A percentile compares a stretch with the other conserved stretches of the same genome.
These are phyloP conservation scores for Thysanoteuthis rhombus DNA, from an alignment of 2,888 invertebrate genomes.

Conservation along the genomic window DNA sequence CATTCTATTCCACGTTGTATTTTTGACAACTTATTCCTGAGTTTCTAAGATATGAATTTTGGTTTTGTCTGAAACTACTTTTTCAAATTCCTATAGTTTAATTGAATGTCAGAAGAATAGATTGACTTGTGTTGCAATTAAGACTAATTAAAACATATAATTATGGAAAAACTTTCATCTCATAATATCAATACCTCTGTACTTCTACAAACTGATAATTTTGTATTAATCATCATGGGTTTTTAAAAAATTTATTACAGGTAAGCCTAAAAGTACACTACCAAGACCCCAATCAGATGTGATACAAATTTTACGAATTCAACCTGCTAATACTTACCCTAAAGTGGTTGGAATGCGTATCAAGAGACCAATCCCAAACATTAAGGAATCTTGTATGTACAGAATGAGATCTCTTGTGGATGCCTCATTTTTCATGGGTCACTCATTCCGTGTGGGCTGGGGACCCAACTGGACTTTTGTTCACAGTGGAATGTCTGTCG, in stretches of 20 bases:
- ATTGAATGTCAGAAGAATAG: no score
- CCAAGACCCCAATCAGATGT: background rate
- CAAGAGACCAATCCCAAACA: slow-evolving; percentile 48
- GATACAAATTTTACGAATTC: background rate
- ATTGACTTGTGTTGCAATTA: no score
- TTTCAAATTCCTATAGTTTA: no score
- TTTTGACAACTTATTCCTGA: no score
- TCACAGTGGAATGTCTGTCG: slow-evolving; percentile 62
- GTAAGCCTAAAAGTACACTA: background rate
- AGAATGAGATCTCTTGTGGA: slow-evolving; percentile 55
- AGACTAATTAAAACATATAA: background rate
- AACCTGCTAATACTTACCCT: slow-evolving; percentile 32
- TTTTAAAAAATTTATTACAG: background rate
- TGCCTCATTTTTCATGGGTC: slow-evolving; percentile 66
- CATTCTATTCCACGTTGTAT: no score
- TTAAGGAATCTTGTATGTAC: slow-evolving; percentile 57
- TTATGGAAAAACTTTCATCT: background rate
- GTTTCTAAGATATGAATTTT: no score
- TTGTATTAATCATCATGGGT: background rate
- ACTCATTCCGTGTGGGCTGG: slow-evolving; percentile 79
- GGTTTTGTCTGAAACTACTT: no score
- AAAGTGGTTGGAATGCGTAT: slow-evolving; percentile 54
- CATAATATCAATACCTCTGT: no score
- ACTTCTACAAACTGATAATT: no score
- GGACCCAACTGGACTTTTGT: slow-evolving; percentile 75